Evolutionary conservation across 2,113 vertebrate genomes (phyloP), one percentile per base, ranked within the genome.

Genomic region (Catharus minimus): DNA sequence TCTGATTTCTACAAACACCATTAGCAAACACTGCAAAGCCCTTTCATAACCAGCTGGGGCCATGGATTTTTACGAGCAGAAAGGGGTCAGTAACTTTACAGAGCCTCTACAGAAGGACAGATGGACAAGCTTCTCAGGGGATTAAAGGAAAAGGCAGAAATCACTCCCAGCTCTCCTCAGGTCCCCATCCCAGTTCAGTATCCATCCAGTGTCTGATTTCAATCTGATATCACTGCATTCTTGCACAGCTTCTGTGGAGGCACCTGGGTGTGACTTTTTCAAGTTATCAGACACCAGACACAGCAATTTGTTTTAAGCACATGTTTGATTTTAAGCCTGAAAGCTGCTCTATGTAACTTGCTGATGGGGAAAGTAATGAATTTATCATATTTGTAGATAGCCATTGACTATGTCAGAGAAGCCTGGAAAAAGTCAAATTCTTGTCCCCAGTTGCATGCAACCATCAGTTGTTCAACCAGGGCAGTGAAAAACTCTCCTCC

Each of bases 391-490:
- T 82, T 89, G 58, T 61, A 52, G 49, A 46, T 50, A 21, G 2
- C 14, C 15, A 21, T 0, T 68, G 57, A 27, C 66, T 22, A 32
- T n/a, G 13, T 11, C 44, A 72, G 36, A 75, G 43, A 60, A 86
- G 30, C 13, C 32, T 39, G 30, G 41, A 50, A 55, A 69, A 50
- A 30, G 36, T 44, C 5, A 3, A 39, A 13, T 32, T 46, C 15
- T 82, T 72, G 44, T 44, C 17, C 9, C 4, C n/a, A 66, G 3
- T 1, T n/a, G 30, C 4, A 19, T 16, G 15, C 4, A 77, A n/a
- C 26, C 32, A 33, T 18, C 64, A 61, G 16, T 24, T 4, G 0
- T 33, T 81, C 1, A 1, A 61, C 4, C 19, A 79, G 6, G 21
- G 44, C 32, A 68, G 38, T 10, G 4, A 26, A 75, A 92, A 87